phyloP scores from a whole-genome alignment of 2,888 invertebrate genomes.

The Watsonalla binaria region DNA sequence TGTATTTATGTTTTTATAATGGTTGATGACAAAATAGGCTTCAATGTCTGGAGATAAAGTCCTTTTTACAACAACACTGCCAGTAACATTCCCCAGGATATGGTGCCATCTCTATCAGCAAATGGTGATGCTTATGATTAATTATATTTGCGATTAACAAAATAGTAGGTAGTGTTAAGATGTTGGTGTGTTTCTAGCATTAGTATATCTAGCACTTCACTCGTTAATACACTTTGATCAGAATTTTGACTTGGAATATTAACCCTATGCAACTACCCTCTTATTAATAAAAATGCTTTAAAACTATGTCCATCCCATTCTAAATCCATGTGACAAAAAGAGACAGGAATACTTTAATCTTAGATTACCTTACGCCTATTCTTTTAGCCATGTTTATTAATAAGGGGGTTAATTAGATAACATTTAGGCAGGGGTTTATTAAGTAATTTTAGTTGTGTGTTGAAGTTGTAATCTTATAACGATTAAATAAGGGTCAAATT shows the following conservation, averaged over 20 bases:
- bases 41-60: background rate
- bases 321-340: no score
- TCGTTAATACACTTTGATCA: slow-evolving; percentile 45
- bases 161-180: background rate
- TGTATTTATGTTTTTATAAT: no score
- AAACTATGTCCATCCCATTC: no score
- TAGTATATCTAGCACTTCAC: background rate
- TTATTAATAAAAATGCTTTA: no score
- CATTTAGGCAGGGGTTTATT: background rate
- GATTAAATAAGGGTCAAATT: no score
- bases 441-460: background rate
- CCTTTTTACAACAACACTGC: slow-evolving; percentile 43
- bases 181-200: slow-evolving; percentile 3
- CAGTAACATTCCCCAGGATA: slow-evolving; percentile 60
- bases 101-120: slow-evolving; percentile 48
- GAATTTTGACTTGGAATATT: slow-evolving; percentile 38
- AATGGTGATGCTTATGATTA: slow-evolving; percentile 33
- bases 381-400: no score
- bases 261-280: background rate
- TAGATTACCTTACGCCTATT: no score
- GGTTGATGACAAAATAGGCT: no score
- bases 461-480: background rate
- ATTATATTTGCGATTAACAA: background rate
- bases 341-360: no score
- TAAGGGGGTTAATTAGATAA: no score